These are phyloP conservation scores for Eublepharis macularius DNA, from an alignment of 2,113 vertebrate species.

Conservation along the genomic window DNA sequence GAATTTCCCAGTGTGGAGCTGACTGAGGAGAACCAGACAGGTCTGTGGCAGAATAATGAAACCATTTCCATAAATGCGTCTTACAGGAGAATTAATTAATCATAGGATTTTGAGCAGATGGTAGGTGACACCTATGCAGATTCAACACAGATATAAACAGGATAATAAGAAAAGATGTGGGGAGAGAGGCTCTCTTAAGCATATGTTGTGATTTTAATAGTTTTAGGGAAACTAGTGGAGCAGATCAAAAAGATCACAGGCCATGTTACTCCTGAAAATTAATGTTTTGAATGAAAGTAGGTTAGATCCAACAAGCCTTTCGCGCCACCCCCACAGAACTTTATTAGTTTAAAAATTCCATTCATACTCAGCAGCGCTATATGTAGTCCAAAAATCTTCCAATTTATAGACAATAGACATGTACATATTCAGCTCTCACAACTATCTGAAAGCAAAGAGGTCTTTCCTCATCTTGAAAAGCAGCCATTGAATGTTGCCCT, in stretches of 20 bases:
- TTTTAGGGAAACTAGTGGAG: background rate
- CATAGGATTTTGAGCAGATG: background rate
- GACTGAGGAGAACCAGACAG: background rate
- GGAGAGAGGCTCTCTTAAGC: background rate
- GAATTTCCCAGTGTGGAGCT: no score
- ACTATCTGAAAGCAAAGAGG: background rate
- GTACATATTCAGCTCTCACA: background rate
- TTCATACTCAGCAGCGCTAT: background rate
- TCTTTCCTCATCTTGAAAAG: background rate
- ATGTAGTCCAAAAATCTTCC: background rate
- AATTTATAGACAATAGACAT: background rate
- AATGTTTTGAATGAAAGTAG: background rate
- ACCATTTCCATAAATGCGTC: background rate
- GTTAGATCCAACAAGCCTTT: no score
- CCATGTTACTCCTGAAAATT: background rate
- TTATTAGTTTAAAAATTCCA: background rate
- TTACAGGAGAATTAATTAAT: background rate
- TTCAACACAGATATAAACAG: background rate
- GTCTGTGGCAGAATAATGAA: background rate
- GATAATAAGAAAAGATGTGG: background rate
- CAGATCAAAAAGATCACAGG: background rate
- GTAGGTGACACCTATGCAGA: background rate
- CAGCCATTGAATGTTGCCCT: background rate
- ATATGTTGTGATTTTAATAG: background rate
- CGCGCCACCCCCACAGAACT: background rate